Percentiles rank a stretch among this genome's conserved stretches.
Conservation (phyloP, 2,113 vertebrate genomes). For the Malurus alboscapulatus region DNA sequence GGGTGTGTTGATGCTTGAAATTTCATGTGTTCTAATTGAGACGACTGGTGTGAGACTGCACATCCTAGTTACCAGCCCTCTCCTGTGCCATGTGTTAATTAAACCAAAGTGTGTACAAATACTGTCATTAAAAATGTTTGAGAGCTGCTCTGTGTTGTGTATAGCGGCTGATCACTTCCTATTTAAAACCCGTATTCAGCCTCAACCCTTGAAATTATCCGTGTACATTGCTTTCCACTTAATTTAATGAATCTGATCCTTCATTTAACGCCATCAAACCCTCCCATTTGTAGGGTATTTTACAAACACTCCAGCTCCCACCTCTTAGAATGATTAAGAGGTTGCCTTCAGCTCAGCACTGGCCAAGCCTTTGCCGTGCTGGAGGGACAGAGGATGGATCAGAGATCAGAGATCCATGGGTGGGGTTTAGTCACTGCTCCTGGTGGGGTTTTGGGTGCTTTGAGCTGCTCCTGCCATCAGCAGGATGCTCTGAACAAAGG, state of each 20-base stretch:
- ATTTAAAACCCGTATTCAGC: constrained; percentile 47
- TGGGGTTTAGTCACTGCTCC: rapidly evolving
- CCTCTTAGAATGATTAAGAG: constrained; percentile 35
- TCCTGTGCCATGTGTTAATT: constrained; percentile 64
- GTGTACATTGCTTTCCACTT: constrained; percentile 57
- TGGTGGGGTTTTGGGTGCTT: not conserved
- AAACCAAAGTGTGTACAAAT: constrained; percentile 61
- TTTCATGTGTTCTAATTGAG: constrained; percentile 34
- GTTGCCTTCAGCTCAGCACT: not conserved
- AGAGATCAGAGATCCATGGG: not conserved
- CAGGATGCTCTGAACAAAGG: not conserved
- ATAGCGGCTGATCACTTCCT: constrained; percentile 49
- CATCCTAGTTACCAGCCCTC: constrained; percentile 48
- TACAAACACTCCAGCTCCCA: constrained; percentile 37
- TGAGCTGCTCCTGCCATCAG: not conserved
- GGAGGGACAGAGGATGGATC: not conserved
- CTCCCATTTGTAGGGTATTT: constrained; percentile 45
- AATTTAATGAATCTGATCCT: constrained; percentile 66
- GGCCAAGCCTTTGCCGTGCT: not conserved
- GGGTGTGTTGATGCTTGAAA: not conserved
- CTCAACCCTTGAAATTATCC: constrained; percentile 58
- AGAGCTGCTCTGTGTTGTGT: constrained; percentile 58
- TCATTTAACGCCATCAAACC: constrained; percentile 55
- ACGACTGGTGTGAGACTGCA: constrained; percentile 40
- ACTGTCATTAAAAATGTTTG: constrained; percentile 62